These are phyloP conservation scores for Epinotia brunnichana DNA, from an alignment of 2,888 invertebrate species.

Conservation along the genomic window DNA sequence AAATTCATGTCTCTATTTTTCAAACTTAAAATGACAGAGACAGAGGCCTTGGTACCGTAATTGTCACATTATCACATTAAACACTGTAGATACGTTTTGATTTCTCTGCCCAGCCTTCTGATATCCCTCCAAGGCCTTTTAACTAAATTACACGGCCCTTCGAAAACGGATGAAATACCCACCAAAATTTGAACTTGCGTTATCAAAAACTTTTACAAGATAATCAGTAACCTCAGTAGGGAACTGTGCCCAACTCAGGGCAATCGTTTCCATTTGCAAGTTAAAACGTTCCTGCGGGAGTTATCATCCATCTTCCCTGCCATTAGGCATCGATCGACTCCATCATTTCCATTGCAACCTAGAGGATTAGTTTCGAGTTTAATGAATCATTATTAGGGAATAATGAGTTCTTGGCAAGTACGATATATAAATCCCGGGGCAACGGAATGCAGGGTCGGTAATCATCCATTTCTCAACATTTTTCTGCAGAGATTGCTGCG, in stretches of 20 bases:
- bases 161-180: conserved; percentile 33
- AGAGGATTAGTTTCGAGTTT: conserved; percentile 34
- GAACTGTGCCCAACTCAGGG: conserved; percentile 31
- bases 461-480: background rate
- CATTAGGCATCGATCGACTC: conserved; percentile 40
- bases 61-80: no score
- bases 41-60: no score
- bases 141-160: conserved; percentile 10
- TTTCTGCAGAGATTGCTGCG: background rate
- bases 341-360: conserved; percentile 36
- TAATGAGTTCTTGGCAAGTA: conserved; percentile 30
- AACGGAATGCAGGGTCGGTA: conserved; percentile 14
- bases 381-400: conserved; percentile 41
- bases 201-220: conserved; percentile 42
- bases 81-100: no score
- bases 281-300: conserved; percentile 47
- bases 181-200: conserved; percentile 35
- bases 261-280: conserved; percentile 49
- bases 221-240: conserved; percentile 40
- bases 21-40: no score
- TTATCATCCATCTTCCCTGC: conserved; percentile 43
- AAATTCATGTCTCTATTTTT: no score
- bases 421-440: conserved; percentile 20
- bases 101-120: background rate
- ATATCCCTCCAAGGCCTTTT: background rate